Evolutionary conservation across 2,797 vertebrate species (phyloP).

Genomic region (Limnodromus scolopaceus): DNA sequence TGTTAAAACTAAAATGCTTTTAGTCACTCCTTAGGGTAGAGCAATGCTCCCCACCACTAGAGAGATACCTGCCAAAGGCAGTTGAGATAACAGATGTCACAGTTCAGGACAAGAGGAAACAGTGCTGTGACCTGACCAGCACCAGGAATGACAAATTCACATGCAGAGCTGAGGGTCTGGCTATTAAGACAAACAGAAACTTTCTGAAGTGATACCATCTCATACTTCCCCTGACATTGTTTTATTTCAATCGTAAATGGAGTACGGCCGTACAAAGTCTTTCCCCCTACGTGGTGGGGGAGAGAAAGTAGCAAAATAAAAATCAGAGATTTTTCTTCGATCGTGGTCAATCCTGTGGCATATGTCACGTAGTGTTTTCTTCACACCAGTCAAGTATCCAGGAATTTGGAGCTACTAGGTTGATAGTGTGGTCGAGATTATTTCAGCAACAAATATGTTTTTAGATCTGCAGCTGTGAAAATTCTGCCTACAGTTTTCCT

Average conservation of each 20-base stretch:
- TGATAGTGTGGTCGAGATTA: background rate
- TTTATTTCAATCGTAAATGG: background rate
- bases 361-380: background rate
- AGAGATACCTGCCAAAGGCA: background rate
- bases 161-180: background rate
- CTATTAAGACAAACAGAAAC: background rate
- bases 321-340: background rate
- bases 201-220: background rate
- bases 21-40: background rate
- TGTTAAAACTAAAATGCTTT: background rate
- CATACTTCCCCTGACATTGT: background rate
- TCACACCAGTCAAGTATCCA: background rate
- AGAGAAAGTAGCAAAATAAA: background rate
- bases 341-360: background rate
- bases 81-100: background rate
- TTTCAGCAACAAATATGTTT: background rate
- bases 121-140: background rate
- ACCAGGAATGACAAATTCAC: accelerated
- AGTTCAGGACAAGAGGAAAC: background rate
- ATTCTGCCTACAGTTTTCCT: background rate
- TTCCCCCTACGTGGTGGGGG: background rate
- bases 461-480: background rate
- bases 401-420: background rate
- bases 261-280: background rate
- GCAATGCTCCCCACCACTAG: background rate